Evolutionary conservation across 2,113 vertebrate species (phyloP), one percentile per base, ranked within the genome.

Genomic region (Dipodomys spectabilis): DNA sequence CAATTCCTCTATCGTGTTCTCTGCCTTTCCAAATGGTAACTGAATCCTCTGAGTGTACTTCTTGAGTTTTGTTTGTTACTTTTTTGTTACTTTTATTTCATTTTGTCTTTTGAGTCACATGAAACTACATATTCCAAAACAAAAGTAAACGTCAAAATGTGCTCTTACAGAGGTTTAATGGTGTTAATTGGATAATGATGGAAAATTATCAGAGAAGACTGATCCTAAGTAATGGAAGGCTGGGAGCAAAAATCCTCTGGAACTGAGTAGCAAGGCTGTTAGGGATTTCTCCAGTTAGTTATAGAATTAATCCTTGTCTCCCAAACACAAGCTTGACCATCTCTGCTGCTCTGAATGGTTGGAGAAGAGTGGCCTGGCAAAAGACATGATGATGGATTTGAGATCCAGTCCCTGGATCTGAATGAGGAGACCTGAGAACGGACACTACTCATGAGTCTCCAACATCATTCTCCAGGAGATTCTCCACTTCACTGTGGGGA

Each of bases 91-190:
- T 82, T 84, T 12, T 60, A n/a, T 81, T 69, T 49, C 49, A 12
- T 49, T 5, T 74, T 65, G 25, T 16, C 11, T 88, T 95, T 82
- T 25, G 28, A 68, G 81, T 57, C 25, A 39, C 57, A 25, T 62
- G 44, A 67, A 82, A 12, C 35, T 94, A 87, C 4, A 49, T 88
- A 44, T 88, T 93, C 23, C 91, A 93, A 94, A 69, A 92, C 28
- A 73, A 65, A 80, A 84, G 13, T 20, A 39, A 86, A 35, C 10
- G 4, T 92, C 22, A 85, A 82, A 28, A 49, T 79, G 19, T 71
- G 10, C 28, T 89, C 39, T 77, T 88, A 53, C 81, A 84, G 3
- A 78, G 19, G 30, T 2, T 64, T 57, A 10, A 69, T 5, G 5
- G 6, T 69, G 10, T 72, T 86, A 5, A n/a, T 11, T n/a, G 44